Base-by-base conservation (phyloP, 2,113 vertebrate species). In the Sisor rabdophorus region DNA sequence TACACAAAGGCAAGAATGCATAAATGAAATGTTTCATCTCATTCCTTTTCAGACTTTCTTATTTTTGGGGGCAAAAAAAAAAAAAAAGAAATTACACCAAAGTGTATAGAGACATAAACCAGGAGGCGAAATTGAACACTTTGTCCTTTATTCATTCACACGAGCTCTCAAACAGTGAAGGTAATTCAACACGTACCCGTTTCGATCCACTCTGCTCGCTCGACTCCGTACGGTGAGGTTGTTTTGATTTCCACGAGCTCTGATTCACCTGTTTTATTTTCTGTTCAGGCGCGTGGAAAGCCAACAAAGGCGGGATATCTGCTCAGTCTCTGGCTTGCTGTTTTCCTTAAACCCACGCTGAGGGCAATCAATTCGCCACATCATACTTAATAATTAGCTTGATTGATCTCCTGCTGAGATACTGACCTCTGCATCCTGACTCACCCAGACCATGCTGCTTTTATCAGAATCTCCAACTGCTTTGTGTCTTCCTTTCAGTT, bases 341-440 rank as follows among this genome's bases (percentile, higher is more conserved):
- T 64, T 54, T n/a, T 53, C 20, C 71, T 24, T 44, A 73, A 44
- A 59, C 63, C 50, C 81, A 73, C 11, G 77, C 81, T 77, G 78
- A 56, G 81, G 69, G 60, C 75, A 77, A 80, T 82, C 74, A 82
- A 82, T 82, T 74, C 70, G 30, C 81, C 71, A 74, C 77, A 73
- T 73, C 78, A 74, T 72, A 80, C 74, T 82, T 80, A 80, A 82
- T 82, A 79, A 82, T 82, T 63, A 78, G 74, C 74, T 69, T 82
- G 81, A 82, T 82, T 82, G 81, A 82, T 82, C 69, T 72, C 81
- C 78, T 65, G 70, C 68, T 24, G 69, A 77, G 78, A 67, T 79
- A 75, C 75, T 72, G 75, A 76, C 77, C 78, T 82, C 69, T 56
- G 48, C 81, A 79, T 80, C 78, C 81, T 82, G 74, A 72, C 70